Conservation (phyloP, 2,888 invertebrate genomes). For the Melanostoma mellinum region DNA sequence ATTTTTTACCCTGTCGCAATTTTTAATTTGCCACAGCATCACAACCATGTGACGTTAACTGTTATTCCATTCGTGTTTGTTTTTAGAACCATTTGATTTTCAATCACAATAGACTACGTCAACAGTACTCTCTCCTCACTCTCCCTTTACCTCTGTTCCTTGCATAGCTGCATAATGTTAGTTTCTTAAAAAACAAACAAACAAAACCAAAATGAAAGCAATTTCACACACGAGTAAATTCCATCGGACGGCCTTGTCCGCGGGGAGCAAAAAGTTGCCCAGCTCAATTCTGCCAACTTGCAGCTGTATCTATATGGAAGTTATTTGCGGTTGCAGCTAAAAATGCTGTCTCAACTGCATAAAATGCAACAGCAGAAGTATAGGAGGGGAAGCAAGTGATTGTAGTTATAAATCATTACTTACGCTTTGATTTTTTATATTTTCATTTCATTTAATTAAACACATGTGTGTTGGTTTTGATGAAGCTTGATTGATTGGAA, state of each 20-base stretch:
- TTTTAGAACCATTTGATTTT: no score
- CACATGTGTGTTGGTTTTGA: constrained; percentile 45
- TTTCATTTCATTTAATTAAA: constrained; percentile 37
- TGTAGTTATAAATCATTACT: constrained; percentile 58
- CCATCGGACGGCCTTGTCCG: constrained; percentile 60
- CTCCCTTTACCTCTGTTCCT: no score
- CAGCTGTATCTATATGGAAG: constrained; percentile 28
- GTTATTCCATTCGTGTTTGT: no score
- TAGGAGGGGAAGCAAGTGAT: constrained; percentile 39
- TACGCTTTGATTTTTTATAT: constrained; percentile 35
- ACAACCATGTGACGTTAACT: no score
- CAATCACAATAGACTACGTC: no score
- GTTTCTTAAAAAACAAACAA: constrained; percentile 6
- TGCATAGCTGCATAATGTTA: background rate
- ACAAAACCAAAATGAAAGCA: constrained; percentile 27
- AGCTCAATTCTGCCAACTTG: constrained; percentile 10
- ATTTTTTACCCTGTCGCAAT: no score
- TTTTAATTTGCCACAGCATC: no score
- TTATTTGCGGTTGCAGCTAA: constrained; percentile 31
- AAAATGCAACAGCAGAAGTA: constrained; percentile 16
- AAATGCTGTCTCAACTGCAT: constrained; percentile 19
- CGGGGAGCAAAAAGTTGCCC: constrained; percentile 30
- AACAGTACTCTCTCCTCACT: no score
- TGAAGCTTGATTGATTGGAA: constrained; percentile 64
- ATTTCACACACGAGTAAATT: constrained; percentile 65